Conservation (phyloP, 2,113 vertebrate species). For the Colius striatus region DNA sequence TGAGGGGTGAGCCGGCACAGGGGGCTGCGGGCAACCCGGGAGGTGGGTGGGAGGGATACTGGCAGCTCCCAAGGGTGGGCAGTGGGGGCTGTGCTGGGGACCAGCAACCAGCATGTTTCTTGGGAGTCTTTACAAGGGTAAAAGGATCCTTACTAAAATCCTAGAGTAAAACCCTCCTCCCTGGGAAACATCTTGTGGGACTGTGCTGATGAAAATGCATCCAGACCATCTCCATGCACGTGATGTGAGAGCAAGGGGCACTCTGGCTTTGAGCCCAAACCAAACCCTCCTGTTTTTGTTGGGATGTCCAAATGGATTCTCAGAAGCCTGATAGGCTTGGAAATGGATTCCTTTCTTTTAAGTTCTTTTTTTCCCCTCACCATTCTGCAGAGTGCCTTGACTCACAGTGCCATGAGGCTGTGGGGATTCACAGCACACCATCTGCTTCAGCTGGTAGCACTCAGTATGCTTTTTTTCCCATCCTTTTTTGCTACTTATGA, state of each 20-base stretch:
- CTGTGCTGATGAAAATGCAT: fast-evolving
- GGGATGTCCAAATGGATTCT: neutral
- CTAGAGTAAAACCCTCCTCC: neutral
- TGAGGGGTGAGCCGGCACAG: neutral
- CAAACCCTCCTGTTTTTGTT: neutral
- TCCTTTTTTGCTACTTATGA: constrained; percentile 49
- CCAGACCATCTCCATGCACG: fast-evolving
- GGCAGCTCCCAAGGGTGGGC: neutral
- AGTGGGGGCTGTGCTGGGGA: neutral
- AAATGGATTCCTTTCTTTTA: neutral
- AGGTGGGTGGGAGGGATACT: neutral
- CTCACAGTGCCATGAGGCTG: constrained; percentile 61
- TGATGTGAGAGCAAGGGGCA: neutral
- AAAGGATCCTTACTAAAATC: neutral
- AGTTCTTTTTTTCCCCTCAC: neutral
- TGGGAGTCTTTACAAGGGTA: no score
- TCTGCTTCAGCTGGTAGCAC: constrained; percentile 66
- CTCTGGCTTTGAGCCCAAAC: neutral
- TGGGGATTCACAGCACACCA: constrained; percentile 61
- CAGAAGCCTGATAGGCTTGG: constrained; percentile 14
- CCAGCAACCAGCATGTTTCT: fast-evolving
- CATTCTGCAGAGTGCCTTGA: constrained; percentile 52
- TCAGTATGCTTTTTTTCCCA: constrained; percentile 48
- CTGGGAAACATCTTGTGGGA: neutral
- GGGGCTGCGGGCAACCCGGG: neutral